Evolutionary conservation across 2,797 vertebrate genomes (phyloP), one percentile per base, ranked within the genome.

Genomic region (Botia kubotai): DNA sequence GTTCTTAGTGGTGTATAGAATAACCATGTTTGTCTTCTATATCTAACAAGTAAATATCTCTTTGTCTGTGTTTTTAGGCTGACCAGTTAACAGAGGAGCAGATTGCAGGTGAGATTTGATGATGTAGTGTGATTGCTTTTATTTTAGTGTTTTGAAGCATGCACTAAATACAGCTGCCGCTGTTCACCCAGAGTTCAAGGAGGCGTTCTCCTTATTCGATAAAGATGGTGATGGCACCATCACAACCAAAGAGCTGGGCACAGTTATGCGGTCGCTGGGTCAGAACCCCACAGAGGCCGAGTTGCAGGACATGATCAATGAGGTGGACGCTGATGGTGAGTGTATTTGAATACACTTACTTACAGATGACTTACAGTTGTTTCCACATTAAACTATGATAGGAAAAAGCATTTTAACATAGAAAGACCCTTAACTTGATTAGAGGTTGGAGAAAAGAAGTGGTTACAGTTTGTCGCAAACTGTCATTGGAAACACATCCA

Each of bases 151-250:
- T 66, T 58, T 6, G 23, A 58, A 67, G 11, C 17, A 6, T 43
- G 6, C 2, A 7, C 11, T 72, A 11, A 72, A 52, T 13, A 23
- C 6, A 16, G 13, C 19, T 36, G 10, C 39, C 12, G 1, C 81
- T 78, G 53, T 62, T 87, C 92, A 79, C 88, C 55, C 83, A 99
- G 97, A 99, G 90, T 99, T 99, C 94, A 99, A 99, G 96, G 98
- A 99, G 95, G 98, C 98, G 79, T 99, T 99, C 94, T 99, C 98
- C 93, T 94, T 99, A 92, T 99, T 99, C 72, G 98, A 99, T 93
- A 99, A 99, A 94, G 98, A 99, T 84, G 97, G 97, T 8, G 98
- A 99, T 75, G 98, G 98, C 89, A 99, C 97, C 93, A 99, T 99
- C 93, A 99, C 97, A 87, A 99, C 98, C 91, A 99, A 99, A 95